Evolutionary conservation across 2,113 vertebrate genomes (phyloP), one percentile per base, ranked within the genome.

Genomic region (Brachionichthys hirsutus): DNA sequence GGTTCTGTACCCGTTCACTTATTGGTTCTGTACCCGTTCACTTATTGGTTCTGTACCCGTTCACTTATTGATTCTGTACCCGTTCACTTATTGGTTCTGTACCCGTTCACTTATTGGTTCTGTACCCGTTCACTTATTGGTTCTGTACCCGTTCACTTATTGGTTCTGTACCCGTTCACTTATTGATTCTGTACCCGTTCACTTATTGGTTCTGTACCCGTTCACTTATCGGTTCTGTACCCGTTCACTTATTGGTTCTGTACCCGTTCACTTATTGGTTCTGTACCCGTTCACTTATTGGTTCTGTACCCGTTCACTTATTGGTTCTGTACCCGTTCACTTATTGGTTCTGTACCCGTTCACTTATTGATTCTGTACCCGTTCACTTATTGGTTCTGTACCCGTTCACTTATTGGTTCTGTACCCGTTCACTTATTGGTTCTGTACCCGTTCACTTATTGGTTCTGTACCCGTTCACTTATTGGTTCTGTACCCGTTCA

Each of bases 131-230:
- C 60, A 63, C 70, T 67, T 62, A 70, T 85, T 13, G 53, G 55
- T 73, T 75, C 45, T 86, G 53, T 89, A 1, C 84, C 80, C 47
- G 45, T n/a, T n/a, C n/a, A n/a, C n/a, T n/a, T n/a, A n/a, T n/a
- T n/a, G n/a, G n/a, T n/a, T n/a, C n/a, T n/a, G n/a, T n/a, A n/a
- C 73, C 8, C 35, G 66, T 3, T 62, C 60, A 63, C 70, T 67
- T 62, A 70, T 85, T 13, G 53, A 57, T 73, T 75, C 45, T 86
- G 53, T 89, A 1, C 84, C 80, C 47, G 45, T n/a, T n/a, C n/a
- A n/a, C n/a, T n/a, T n/a, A n/a, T n/a, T n/a, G n/a, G n/a, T n/a
- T n/a, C n/a, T n/a, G n/a, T n/a, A n/a, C 73, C 8, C 35, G 66
- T 3, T 62, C 60, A 63, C 70, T 67, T 62, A 70, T 85, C 14